phyloP scores from a whole-genome alignment of 1,140 invertebrate species.

The Protaetia brevitarsis region DNA sequence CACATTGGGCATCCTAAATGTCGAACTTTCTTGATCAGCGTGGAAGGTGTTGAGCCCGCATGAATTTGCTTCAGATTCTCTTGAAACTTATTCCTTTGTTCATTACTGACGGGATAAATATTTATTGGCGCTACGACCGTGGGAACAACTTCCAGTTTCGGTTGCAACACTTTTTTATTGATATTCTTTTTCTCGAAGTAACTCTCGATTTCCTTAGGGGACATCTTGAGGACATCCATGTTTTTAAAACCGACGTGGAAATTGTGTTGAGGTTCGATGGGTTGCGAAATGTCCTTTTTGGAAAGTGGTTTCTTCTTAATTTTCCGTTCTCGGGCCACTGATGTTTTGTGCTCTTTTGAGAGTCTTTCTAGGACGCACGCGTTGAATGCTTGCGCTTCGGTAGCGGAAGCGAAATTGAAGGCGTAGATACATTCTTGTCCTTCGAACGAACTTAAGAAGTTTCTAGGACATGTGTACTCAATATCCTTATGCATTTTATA shows the following conservation, averaged over 20 bases:
- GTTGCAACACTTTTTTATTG: not conserved
- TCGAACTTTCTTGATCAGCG: too few species aligned
- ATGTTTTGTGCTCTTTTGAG: not conserved
- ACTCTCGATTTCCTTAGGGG: not conserved
- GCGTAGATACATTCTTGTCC: not conserved
- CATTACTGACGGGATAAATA: not conserved
- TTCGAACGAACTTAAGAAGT: not conserved
- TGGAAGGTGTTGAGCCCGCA: too few species aligned
- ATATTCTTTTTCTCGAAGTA: conserved; percentile 5
- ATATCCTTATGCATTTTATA: not conserved
- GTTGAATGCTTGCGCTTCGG: not conserved
- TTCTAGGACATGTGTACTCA: not conserved
- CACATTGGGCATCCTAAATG: too few species aligned
- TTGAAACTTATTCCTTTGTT: not conserved
- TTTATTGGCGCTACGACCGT: not conserved
- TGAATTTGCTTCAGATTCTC: too few species aligned
- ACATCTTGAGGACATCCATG: not conserved
- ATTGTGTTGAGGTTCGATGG: not conserved
- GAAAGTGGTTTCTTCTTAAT: not conserved
- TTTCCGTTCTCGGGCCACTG: not conserved
- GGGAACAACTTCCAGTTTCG: not conserved
- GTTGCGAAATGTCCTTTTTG: not conserved
- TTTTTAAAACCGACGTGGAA: conserved; percentile 2
- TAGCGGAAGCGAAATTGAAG: not conserved
- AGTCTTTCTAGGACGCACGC: not conserved